These are phyloP conservation scores for Propithecus perrieri DNA, from an alignment of 2,797 vertebrate species.

Conservation along the genomic window DNA sequence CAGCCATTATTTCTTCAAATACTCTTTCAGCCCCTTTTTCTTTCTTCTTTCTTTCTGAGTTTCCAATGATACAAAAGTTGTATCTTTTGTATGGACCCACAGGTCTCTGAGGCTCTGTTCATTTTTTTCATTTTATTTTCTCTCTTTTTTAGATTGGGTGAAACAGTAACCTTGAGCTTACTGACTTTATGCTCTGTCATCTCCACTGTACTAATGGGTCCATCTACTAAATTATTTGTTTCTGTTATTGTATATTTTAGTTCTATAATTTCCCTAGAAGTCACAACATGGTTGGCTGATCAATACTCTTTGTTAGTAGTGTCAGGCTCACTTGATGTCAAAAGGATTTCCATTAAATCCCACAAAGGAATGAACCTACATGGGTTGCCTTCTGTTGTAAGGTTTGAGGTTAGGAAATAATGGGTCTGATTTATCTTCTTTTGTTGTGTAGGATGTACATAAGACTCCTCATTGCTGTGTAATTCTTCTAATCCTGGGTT, in stretches of 20 bases:
- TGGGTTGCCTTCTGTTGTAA: neutral
- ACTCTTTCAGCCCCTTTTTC: neutral
- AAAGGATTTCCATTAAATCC: neutral
- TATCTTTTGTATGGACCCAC: neutral
- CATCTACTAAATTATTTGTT: neutral
- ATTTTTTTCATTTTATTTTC: neutral
- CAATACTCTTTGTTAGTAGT: neutral
- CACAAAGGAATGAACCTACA: neutral
- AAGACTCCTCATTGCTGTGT: neutral
- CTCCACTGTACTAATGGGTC: neutral
- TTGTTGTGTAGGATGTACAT: neutral
- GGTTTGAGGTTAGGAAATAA: neutral
- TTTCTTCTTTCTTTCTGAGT: neutral
- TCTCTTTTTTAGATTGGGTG: neutral
- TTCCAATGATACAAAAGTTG: neutral
- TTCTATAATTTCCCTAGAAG: neutral
- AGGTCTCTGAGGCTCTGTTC: neutral
- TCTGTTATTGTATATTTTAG: neutral
- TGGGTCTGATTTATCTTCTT: neutral
- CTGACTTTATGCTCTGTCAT: neutral
- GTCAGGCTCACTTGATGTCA: neutral
- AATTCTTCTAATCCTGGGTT: neutral
- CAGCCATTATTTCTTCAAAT: neutral
- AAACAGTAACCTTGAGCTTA: neutral
- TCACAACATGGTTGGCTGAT: neutral